Base-by-base conservation (phyloP, 2,797 vertebrate species). In the Cacajao melanocephalus region DNA sequence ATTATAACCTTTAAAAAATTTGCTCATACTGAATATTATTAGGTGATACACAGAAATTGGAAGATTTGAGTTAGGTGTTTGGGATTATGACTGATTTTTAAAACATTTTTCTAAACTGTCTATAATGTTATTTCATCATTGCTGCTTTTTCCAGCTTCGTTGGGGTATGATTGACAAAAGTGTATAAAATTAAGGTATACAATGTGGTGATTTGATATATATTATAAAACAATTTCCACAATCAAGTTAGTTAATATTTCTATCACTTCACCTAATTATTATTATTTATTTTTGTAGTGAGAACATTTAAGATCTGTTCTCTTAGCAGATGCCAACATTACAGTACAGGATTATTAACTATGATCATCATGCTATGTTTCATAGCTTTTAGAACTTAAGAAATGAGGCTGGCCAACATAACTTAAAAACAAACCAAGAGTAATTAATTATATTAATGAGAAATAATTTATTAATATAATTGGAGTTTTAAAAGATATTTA, bases 351-450 rank as follows among this genome's bases (percentile, higher is more conserved):
- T 58, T 58, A 17, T 41, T 83, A 83, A 41, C 55, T 83, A 44
- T 0, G 41, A 55, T 44, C 55, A 58, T 57, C 15, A 83, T 30
- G 57, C 55, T 82, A 15, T 58, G 41, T 82, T 88, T 76, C 39
- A 78, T 78, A 88, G 52, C 7, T 95, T 79, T 97, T 91, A 91
- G 46, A 93, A 88, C 78, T 83, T 90, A 89, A 88, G 88, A 73
- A 64, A 64, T 88, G 52, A 88, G 52, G 55, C 41, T 61, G 41
- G 30, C 44, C 36, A 95, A 83, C 61, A 78, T 58, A 90, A 61
- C n/a, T 46, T 72, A 30, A 48, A 91, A 83, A 48, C 36, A 78
- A 90, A 84, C 8, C 50, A 52, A 90, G 64, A 80, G 12, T 72
- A 79, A 87, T 90, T 72, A 79, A 87, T 90, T 20, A 48, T 84